A percentile compares a stretch with the other conserved stretches of the same genome.
Conservation (phyloP, 2,797 vertebrate species). For the Silurus aristotelis region DNA sequence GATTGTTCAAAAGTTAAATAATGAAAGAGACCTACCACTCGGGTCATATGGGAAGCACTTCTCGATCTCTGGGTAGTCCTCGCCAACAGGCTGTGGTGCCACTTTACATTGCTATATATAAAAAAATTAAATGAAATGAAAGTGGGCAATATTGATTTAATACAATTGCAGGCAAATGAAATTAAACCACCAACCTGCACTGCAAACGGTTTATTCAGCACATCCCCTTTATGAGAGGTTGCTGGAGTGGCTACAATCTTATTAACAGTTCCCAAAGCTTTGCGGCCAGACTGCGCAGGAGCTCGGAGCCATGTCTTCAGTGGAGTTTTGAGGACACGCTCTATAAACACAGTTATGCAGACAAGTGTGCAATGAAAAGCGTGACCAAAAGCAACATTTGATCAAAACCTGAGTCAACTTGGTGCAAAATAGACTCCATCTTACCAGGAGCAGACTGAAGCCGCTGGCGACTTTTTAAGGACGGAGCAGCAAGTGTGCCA, state of each 20-base stretch:
- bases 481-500: slow-evolving; percentile 39
- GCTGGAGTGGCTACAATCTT: slow-evolving; percentile 43
- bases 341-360: slow-evolving; percentile 35
- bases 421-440: background rate
- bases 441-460: slow-evolving; percentile 58
- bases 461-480: slow-evolving; percentile 51
- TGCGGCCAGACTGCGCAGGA: slow-evolving; percentile 46
- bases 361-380: background rate
- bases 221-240: slow-evolving; percentile 25
- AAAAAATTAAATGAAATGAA: background rate
- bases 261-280: slow-evolving; percentile 55
- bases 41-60: slow-evolving; percentile 58
- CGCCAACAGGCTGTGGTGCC: slow-evolving; percentile 4
- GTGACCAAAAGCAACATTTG: background rate
- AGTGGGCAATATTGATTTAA: background rate
- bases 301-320: slow-evolving; percentile 33
- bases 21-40: slow-evolving; percentile 41
- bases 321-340: slow-evolving; percentile 54
- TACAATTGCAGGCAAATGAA: background rate
- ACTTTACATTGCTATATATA: slow-evolving; percentile 30
- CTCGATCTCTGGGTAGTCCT: slow-evolving; percentile 59
- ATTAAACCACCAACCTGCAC: slow-evolving; percentile 38
- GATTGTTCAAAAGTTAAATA: background rate
- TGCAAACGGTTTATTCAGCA: slow-evolving; percentile 44
- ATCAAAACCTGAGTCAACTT: background rate